Evolutionary conservation across 2,113 vertebrate genomes (phyloP), one percentile per base, ranked within the genome.

Genomic region (Daphoenositta chrysoptera): DNA sequence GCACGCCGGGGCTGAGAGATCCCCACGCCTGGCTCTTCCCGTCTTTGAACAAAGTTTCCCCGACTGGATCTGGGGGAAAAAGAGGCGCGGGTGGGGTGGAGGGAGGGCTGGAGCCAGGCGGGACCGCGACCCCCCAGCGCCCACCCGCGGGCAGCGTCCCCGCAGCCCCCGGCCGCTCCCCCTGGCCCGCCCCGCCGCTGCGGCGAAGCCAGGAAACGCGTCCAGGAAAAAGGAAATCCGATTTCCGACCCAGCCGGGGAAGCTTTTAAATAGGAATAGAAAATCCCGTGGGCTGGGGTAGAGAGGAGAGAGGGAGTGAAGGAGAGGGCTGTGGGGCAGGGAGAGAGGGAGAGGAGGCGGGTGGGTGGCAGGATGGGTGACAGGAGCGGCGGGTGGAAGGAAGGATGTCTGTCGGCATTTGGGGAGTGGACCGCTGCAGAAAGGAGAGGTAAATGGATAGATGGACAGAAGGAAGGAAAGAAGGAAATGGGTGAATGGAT

Each of bases 141-240:
- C 87, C 53, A 87, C 89, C 90, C 50, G 70, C 69, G 40, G 82
- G 87, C 80, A 91, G 81, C 69, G 51, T 87, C 71, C 81, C 77
- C 63, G 37, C 90, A 95, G 83, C 82, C 94, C 94, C 84, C 92
- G 89, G 81, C 81, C 44, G 87, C 96, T 94, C 95, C 92, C 96
- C 97, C 93, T 95, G 14, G 54, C 77, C 81, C 92, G 86, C 68
- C 76, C 87, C 61, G 61, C 89, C 80, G 87, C 71, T 24, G 96
- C 89, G 64, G 94, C 79, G 97, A 97, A 98, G 98, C 98, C 99
- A 99, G 99, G 99, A 99, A 99, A 99, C 98, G 99, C 99, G 99
- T 99, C 98, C 99, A 99, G 99, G 99, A 99, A 99, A 99, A 98
- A 99, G 99, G 99, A 99, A 99, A 99, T 99, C 99, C 99, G 99